Evolutionary conservation across 2,797 vertebrate species (phyloP).

Genomic region (Petrocephalus sullivani): DNA sequence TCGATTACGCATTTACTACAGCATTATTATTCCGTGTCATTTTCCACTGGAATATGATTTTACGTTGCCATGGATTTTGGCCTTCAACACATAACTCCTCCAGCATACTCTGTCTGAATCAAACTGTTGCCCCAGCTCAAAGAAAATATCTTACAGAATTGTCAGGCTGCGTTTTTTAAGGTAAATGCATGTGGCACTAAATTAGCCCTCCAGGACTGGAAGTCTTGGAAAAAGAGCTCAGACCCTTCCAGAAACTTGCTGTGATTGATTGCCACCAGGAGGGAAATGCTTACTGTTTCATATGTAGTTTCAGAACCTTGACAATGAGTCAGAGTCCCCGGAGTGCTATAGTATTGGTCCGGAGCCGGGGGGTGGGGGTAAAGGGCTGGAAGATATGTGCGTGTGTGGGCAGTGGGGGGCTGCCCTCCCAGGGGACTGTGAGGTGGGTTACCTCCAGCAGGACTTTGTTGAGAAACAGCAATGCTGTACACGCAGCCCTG

Average conservation of each 20-base stretch:
- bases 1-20: neutral
- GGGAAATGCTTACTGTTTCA: conserved; percentile 29
- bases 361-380: neutral
- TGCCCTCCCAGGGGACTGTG: neutral
- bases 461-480: neutral
- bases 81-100: neutral
- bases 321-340: conserved; percentile 40
- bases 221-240: neutral
- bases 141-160: conserved; percentile 6
- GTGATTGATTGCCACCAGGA: conserved; percentile 24
- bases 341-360: neutral
- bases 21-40: no score
- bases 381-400: neutral
- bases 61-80: neutral
- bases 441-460: neutral
- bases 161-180: neutral
- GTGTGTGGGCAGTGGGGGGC: conserved; percentile 4
- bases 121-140: neutral
- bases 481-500: neutral
- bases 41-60: neutral
- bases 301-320: conserved; percentile 49
- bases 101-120: neutral
- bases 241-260: conserved; percentile 7
- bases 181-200: conserved; percentile 10
- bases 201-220: conserved; percentile 4